Evolutionary conservation across 2,113 vertebrate species (phyloP).

Genomic region (Talpa occidentalis): DNA sequence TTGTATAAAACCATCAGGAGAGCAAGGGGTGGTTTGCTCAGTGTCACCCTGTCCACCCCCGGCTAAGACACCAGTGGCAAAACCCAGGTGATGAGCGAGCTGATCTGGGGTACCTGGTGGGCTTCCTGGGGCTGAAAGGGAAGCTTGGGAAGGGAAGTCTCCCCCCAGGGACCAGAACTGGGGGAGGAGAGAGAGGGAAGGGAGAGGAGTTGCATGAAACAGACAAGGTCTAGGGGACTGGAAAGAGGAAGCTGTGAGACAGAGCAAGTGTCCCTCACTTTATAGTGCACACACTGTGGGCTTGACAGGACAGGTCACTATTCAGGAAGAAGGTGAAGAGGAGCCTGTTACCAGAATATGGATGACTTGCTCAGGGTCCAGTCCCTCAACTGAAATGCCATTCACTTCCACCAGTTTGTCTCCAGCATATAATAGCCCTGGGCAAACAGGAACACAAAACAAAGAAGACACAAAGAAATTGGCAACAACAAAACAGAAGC

Average conservation of each 20-base stretch:
- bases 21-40: background rate
- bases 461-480: background rate
- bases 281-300: rapidly evolving
- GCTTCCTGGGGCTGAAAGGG: background rate
- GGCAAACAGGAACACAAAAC: slow-evolving; percentile 41
- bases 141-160: background rate
- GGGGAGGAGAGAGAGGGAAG: too few species aligned
- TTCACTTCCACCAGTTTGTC: slow-evolving; percentile 98
- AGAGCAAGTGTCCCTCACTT: background rate
- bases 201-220: rapidly evolving
- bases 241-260: background rate
- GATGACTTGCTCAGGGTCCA: slow-evolving; percentile 97
- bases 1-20: background rate
- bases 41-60: background rate
- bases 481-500: background rate
- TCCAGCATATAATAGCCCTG: slow-evolving; percentile 95
- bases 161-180: background rate
- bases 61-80: too few species aligned
- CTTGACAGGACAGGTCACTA: rapidly evolving
- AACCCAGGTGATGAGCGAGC: background rate
- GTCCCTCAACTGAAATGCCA: slow-evolving; percentile 92
- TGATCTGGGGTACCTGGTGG: background rate
- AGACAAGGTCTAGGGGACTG: background rate
- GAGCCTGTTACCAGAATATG: slow-evolving; percentile 92
- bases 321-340: background rate